Evolutionary conservation across 2,888 invertebrate species (phyloP).

Genomic region (Euclidia mi): DNA sequence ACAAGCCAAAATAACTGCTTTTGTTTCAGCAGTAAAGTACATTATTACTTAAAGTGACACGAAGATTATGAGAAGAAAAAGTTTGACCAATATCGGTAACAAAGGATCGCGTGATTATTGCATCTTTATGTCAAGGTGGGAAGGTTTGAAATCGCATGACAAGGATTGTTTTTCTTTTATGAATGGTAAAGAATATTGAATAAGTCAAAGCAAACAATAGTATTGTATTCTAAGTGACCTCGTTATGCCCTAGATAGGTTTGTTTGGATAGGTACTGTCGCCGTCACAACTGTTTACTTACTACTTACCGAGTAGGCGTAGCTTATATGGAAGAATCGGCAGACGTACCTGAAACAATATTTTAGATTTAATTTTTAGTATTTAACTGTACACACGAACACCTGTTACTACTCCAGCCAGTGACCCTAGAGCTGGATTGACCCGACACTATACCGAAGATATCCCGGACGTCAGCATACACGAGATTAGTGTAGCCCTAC

Average conservation of each 20-base stretch:
- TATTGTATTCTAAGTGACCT: constrained; percentile 72
- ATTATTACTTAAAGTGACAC: constrained; percentile 22
- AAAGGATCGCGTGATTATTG: constrained; percentile 35
- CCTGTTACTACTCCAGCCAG: no score
- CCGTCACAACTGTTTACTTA: constrained; percentile 19
- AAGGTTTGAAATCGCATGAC: constrained; percentile 39
- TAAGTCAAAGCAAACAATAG: constrained; percentile 56
- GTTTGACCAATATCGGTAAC: constrained; percentile 34
- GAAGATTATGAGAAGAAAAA: constrained; percentile 31
- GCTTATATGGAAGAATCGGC: neutral
- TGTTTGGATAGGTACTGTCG: constrained; percentile 31
- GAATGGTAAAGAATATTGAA: constrained; percentile 39
- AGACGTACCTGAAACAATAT: constrained; percentile 49
- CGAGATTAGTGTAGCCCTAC: no score
- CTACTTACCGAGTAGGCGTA: constrained; percentile 4
- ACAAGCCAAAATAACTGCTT: constrained; percentile 11
- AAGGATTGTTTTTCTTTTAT: constrained; percentile 35
- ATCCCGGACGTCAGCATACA: no score
- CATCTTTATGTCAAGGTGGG: constrained; percentile 27
- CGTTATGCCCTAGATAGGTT: constrained; percentile 52
- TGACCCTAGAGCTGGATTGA: no score
- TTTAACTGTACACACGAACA: no score
- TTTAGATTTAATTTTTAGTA: neutral
- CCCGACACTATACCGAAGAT: no score
- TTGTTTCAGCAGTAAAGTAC: constrained; percentile 1